phyloP scores from a whole-genome alignment of 2,113 vertebrate genomes.

The Epinephelus lanceolatus region DNA sequence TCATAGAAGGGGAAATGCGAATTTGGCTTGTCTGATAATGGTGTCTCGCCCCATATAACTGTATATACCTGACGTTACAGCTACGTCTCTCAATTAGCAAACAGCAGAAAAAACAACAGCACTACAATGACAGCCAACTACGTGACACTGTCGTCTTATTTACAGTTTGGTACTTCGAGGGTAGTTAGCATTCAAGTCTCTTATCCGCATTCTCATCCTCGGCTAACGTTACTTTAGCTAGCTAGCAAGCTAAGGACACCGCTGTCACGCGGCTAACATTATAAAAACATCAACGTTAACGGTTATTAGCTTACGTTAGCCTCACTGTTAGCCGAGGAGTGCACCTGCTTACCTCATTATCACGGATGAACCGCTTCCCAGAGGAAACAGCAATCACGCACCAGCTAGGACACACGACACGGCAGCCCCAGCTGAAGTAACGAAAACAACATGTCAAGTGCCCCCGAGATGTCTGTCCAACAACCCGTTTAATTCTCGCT shows the following conservation, averaged over 20 bases:
- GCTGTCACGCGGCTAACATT: neutral
- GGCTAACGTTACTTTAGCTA: slow-evolving; percentile 17
- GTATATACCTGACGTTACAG: neutral
- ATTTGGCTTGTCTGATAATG: neutral
- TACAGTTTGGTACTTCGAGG: neutral
- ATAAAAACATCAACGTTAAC: neutral
- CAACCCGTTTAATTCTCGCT: neutral
- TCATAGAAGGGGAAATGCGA: neutral
- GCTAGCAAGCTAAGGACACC: slow-evolving; percentile 1
- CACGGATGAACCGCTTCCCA: slow-evolving; percentile 66
- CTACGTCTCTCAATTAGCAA: neutral
- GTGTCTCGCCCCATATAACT: neutral
- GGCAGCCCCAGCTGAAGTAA: slow-evolving; percentile 47
- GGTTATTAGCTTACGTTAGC: slow-evolving; percentile 56
- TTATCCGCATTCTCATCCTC: slow-evolving; percentile 36
- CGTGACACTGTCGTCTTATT: slow-evolving; percentile 1
- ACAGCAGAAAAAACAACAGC: neutral
- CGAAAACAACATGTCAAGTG: slow-evolving; percentile 69
- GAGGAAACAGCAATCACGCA: slow-evolving; percentile 67
- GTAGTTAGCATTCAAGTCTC: neutral
- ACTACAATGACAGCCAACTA: neutral
- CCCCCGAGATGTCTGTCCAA: slow-evolving; percentile 12
- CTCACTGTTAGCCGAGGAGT: slow-evolving; percentile 51
- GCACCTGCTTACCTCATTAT: slow-evolving; percentile 84
- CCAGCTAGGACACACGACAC: slow-evolving; percentile 59